phyloP scores from a whole-genome alignment of 2,888 invertebrate genomes.

The Neoaliturus tenellus region DNA sequence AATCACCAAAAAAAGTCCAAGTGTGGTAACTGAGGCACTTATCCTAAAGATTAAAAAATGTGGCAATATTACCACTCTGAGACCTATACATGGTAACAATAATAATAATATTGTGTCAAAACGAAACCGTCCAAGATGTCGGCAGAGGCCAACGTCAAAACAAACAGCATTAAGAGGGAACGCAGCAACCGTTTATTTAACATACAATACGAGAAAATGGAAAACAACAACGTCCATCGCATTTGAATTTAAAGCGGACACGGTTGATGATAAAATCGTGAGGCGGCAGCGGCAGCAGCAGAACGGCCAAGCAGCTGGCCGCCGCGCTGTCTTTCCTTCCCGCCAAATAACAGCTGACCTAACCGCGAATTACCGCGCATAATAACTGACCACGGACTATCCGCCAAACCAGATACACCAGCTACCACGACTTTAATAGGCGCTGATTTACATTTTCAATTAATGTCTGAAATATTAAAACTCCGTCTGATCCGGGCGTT shows the following conservation, averaged over 20 bases:
- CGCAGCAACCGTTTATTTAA: not conserved
- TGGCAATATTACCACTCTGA: too few relatives aligned
- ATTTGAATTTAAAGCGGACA: constrained; percentile 31
- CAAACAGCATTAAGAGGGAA: not conserved
- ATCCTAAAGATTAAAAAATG: too few relatives aligned
- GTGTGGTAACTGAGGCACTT: too few relatives aligned
- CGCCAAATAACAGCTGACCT: constrained; percentile 24
- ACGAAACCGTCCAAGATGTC: too few relatives aligned
- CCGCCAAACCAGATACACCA: constrained; percentile 26
- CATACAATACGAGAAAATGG: constrained; percentile 31
- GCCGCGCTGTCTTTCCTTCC: too few relatives aligned
- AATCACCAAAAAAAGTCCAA: too few relatives aligned
- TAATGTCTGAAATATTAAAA: not conserved
- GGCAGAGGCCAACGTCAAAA: not conserved
- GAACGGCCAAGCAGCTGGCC: not conserved
- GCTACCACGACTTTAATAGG: constrained; percentile 14
- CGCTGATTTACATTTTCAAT: constrained; percentile 32
- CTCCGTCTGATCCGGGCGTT: not conserved
- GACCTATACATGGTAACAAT: too few relatives aligned
- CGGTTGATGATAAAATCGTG: constrained; percentile 35
- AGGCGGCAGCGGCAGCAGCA: not conserved
- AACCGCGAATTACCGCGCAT: constrained; percentile 2
- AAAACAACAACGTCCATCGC: constrained; percentile 1
- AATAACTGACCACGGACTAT: constrained; percentile 11
- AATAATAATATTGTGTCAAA: too few relatives aligned